A percentile compares a stretch with the other conserved stretches of the same genome.
These are phyloP conservation scores for Drosophila percnosoma DNA, from an alignment of 2,888 invertebrate genomes.

Conservation along the genomic window DNA sequence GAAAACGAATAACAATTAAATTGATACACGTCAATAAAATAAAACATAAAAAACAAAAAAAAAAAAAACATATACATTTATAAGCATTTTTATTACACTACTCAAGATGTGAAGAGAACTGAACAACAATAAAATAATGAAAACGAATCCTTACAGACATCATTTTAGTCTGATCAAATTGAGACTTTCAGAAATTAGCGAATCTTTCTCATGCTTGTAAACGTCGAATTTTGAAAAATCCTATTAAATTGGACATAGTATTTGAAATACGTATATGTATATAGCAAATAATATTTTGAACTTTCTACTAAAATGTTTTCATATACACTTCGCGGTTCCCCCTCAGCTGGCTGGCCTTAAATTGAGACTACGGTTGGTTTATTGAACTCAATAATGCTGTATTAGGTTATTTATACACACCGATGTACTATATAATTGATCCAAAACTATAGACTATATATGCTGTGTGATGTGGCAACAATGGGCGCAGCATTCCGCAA, in stretches of 20 bases:
- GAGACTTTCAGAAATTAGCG: not conserved
- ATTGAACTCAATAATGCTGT: slow-evolving; percentile 42
- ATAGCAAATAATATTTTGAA: not conserved
- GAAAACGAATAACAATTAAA: slow-evolving; percentile 72
- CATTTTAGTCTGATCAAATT: not conserved
- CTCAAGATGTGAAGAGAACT: not conserved
- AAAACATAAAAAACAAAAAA: slow-evolving; percentile 44
- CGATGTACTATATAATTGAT: slow-evolving; percentile 21
- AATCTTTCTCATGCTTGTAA: not conserved
- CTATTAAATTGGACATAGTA: not conserved
- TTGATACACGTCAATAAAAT: slow-evolving; percentile 83
- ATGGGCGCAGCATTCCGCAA: not conserved
- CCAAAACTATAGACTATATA: slow-evolving; percentile 33
- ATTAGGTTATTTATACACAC: slow-evolving; percentile 10
- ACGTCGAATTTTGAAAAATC: not conserved
- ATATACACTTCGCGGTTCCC: not conserved
- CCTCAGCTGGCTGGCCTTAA: not conserved
- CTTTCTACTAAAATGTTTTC: not conserved
- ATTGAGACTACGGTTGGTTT: not conserved
- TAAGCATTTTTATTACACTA: slow-evolving; percentile 25
- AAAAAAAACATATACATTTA: slow-evolving; percentile 12
- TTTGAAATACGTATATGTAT: not conserved
- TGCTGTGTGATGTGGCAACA: not conserved
- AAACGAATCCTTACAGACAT: not conserved
- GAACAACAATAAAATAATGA: not conserved